These are phyloP conservation scores for Formica exsecta DNA, from an alignment of 1,140 invertebrate species.

Conservation along the genomic window DNA sequence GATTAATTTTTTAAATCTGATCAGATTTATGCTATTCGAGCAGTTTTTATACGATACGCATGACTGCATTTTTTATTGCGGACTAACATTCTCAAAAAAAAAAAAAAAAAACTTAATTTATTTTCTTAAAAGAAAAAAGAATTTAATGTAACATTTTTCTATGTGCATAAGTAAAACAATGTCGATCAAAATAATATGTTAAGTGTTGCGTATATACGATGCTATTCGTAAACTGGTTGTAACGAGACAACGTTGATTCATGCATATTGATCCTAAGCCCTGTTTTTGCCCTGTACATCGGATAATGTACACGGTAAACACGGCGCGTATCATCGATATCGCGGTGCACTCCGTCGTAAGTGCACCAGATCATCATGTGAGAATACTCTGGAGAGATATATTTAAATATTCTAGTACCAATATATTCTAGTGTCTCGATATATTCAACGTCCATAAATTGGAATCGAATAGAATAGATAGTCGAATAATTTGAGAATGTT, in stretches of 20 bases:
- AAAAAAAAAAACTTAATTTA: too few species aligned
- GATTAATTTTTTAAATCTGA: not conserved
- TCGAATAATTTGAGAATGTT: not conserved
- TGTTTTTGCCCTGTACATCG: conserved; percentile 34
- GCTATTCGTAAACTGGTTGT: not conserved
- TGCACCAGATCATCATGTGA: conserved; percentile 66
- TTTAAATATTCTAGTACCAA: not conserved
- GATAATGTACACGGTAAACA: conserved; percentile 46
- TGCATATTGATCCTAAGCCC: conserved; percentile 66
- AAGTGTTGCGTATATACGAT: conserved; percentile 13
- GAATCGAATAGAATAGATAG: not conserved
- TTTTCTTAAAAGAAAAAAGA: not conserved
- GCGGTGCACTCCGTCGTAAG: conserved; percentile 63
- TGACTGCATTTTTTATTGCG: not conserved
- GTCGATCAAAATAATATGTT: conserved; percentile 14
- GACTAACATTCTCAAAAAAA: not conserved
- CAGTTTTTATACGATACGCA: not conserved
- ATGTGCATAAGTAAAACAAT: not conserved
- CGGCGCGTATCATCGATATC: conserved; percentile 53
- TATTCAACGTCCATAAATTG: not conserved
- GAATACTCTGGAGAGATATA: not conserved
- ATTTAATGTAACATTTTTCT: not conserved
- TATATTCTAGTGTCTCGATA: not conserved
- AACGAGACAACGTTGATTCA: conserved; percentile 61
- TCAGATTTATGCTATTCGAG: not conserved